These are phyloP conservation scores for Hylaea fasciaria DNA, from an alignment of 2,888 invertebrate genomes.

Conservation along the genomic window DNA sequence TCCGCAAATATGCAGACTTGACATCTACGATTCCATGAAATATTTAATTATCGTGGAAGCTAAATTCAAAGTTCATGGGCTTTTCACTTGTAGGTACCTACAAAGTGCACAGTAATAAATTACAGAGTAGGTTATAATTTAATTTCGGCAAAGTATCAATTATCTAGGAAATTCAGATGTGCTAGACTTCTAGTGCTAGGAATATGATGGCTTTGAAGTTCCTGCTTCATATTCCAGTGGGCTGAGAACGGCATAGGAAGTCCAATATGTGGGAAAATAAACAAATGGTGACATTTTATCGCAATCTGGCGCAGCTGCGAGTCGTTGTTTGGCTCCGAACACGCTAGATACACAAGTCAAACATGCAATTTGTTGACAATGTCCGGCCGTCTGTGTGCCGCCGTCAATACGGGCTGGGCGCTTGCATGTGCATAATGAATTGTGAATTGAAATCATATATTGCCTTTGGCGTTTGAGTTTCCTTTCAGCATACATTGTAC, in stretches of 20 bases:
- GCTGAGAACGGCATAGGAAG: slow-evolving; percentile 33
- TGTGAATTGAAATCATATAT: slow-evolving; percentile 7
- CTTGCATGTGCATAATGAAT: slow-evolving; percentile 23
- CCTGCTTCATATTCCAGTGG: slow-evolving; percentile 9
- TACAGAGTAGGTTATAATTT: no score
- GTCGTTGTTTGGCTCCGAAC: slow-evolving; percentile 26
- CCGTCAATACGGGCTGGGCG: slow-evolving; percentile 39
- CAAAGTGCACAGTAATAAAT: no score
- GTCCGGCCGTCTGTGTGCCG: slow-evolving; percentile 40
- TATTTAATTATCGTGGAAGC: no score
- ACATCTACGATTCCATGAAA: no score
- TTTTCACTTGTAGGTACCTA: no score
- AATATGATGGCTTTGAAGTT: background rate
- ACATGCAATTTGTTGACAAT: slow-evolving; percentile 54
- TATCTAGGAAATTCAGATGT: no score
- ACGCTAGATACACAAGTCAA: slow-evolving; percentile 40
- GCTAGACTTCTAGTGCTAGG: background rate
- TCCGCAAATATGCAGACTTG: no score
- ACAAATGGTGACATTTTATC: slow-evolving; percentile 49
- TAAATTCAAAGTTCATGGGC: no score
- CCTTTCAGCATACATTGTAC: background rate
- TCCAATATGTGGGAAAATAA: slow-evolving; percentile 51
- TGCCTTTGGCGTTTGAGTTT: slow-evolving; percentile 14
- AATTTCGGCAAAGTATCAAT: no score
- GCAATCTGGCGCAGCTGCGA: slow-evolving; percentile 49